Percentiles rank a stretch among this genome's conserved stretches.
Conservation (phyloP, 2,797 vertebrate genomes). For the Sebastes taczanowskii region DNA sequence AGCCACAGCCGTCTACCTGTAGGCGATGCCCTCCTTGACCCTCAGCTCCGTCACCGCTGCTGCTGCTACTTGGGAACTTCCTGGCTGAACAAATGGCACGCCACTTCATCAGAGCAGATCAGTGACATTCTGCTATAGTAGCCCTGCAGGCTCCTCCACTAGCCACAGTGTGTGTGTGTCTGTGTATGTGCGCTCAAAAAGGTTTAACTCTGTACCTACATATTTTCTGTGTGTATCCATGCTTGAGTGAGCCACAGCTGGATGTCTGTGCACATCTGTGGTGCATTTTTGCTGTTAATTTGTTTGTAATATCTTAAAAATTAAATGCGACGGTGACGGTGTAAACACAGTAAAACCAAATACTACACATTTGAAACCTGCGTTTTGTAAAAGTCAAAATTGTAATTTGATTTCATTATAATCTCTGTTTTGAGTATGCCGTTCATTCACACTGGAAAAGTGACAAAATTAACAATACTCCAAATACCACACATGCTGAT, state of each 20-base stretch:
- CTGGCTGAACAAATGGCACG: constrained; percentile 68
- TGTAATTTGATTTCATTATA: not conserved
- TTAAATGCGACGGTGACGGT: fast-evolving
- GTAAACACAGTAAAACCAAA: not conserved
- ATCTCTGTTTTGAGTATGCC: not conserved
- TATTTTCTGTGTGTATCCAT: not conserved
- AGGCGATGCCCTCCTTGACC: constrained; percentile 77
- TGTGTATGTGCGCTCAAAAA: not conserved
- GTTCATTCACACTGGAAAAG: not conserved
- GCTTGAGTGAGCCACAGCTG: not conserved
- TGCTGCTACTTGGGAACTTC: constrained; percentile 60
- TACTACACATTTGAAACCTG: not conserved
- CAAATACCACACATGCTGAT: no score
- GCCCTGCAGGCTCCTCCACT: constrained; percentile 59
- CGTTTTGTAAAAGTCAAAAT: not conserved
- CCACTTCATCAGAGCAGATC: constrained; percentile 75
- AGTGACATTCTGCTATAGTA: constrained; percentile 65
- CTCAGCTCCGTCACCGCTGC: constrained; percentile 29
- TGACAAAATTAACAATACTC: not conserved
- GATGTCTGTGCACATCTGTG: not conserved
- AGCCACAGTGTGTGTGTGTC: constrained; percentile 3
- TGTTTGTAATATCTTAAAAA: not conserved
- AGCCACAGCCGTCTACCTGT: constrained; percentile 72
- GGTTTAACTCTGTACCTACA: constrained; percentile 10
- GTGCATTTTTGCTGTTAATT: not conserved